Conservation (phyloP, 2,888 invertebrate genomes). For the Marasmarcha lunaedactyla region DNA sequence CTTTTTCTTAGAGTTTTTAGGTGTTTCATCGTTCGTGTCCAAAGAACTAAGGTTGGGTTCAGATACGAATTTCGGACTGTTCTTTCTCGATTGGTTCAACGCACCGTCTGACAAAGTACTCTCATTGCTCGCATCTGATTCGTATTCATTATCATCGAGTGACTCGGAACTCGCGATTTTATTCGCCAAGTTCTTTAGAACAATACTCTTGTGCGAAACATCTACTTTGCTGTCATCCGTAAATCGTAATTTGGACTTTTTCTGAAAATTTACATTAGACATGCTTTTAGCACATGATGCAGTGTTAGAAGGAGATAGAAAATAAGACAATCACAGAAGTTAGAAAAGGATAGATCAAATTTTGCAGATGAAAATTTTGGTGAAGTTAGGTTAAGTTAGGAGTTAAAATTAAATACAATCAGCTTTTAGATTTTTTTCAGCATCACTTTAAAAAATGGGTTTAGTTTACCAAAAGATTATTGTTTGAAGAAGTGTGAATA, state of each 20-base stretch:
- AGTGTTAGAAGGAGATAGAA: constrained; percentile 15
- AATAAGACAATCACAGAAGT: constrained; percentile 21
- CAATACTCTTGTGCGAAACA: constrained; percentile 54
- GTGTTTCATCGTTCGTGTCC: constrained; percentile 45
- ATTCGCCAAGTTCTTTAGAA: constrained; percentile 52
- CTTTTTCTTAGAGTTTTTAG: constrained; percentile 49
- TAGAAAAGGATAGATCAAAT: constrained; percentile 22
- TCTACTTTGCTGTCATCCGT: constrained; percentile 44
- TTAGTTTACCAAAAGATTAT: too few relatives aligned
- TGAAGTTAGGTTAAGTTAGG: constrained; percentile 6
- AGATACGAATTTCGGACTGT: constrained; percentile 60
- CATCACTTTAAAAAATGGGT: too few relatives aligned
- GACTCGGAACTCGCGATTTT: constrained; percentile 56
- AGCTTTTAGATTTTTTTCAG: too few relatives aligned
- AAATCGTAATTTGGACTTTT: constrained; percentile 48
- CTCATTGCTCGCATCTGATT: constrained; percentile 53
- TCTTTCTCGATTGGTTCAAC: constrained; percentile 36
- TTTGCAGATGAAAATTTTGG: constrained; percentile 8
- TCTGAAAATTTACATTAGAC: constrained; percentile 38
- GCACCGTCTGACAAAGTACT: constrained; percentile 59
- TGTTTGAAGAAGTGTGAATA: too few relatives aligned
- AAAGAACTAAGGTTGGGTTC: constrained; percentile 56
- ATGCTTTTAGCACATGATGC: constrained; percentile 25
- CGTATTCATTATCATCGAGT: constrained; percentile 35
- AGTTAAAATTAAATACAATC: too few relatives aligned